A percentile compares a stretch with the other conserved stretches of the same genome.
These are phyloP conservation scores for Greenwoodochromis staneri DNA, from an alignment of 2,113 vertebrate species.

Conservation along the genomic window DNA sequence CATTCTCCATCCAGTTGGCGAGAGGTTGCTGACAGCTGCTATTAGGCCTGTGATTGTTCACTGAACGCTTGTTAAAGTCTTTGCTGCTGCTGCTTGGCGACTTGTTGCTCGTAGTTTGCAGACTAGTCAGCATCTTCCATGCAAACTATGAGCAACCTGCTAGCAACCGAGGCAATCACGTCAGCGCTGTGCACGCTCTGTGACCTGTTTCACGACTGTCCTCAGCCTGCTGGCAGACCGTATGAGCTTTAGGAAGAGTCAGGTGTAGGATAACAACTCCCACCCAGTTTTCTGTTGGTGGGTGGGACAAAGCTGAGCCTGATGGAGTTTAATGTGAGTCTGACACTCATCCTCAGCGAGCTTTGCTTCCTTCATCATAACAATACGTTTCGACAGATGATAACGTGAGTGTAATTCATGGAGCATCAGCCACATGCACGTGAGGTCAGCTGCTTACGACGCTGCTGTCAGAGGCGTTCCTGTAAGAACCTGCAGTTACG, in stretches of 20 bases:
- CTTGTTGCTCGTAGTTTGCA: not conserved
- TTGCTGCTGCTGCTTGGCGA: not conserved
- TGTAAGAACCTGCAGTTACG: not conserved
- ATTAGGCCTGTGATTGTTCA: not conserved
- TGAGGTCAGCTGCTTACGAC: not conserved
- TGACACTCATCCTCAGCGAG: not conserved
- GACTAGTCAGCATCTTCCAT: not conserved
- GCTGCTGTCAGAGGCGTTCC: not conserved
- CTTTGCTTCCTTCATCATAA: not conserved
- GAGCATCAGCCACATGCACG: not conserved
- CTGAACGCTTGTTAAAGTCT: not conserved
- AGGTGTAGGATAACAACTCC: not conserved
- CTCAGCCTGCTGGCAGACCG: not conserved
- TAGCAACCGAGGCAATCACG: not conserved
- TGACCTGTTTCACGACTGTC: not conserved
- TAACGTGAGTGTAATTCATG: not conserved
- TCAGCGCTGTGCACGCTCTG: not conserved
- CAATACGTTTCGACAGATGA: rapidly evolving
- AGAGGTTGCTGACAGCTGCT: not conserved
- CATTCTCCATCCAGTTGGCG: not conserved
- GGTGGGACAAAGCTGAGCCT: not conserved
- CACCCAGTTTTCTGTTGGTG: not conserved
- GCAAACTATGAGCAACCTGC: not conserved
- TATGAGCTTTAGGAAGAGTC: not conserved
- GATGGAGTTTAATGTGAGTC: not conserved